phyloP scores from a whole-genome alignment of 2,797 vertebrate genomes.

The Anomalospiza imberbis region DNA sequence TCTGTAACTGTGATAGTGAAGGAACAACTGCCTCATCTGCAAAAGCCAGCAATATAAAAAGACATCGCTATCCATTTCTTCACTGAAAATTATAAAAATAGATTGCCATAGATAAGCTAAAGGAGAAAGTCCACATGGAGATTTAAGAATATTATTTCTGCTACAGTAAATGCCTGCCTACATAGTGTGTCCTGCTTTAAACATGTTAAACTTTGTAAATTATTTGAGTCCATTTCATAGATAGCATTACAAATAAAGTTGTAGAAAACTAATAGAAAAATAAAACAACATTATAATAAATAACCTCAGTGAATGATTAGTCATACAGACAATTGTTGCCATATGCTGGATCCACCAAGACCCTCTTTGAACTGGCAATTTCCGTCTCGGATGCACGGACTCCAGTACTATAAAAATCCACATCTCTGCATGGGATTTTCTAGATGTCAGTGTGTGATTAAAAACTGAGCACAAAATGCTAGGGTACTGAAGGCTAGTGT shows the following conservation, averaged over 20 bases:
- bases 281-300: neutral
- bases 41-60: neutral
- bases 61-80: neutral
- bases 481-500: neutral
- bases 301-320: neutral
- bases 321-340: neutral
- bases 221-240: neutral
- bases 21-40: neutral
- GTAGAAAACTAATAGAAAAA: neutral
- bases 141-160: neutral
- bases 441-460: neutral
- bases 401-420: neutral
- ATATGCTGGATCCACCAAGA: neutral
- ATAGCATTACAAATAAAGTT: neutral
- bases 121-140: neutral
- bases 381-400: rapidly evolving
- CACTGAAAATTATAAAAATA: neutral
- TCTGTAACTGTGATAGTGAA: neutral
- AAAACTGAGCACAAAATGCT: neutral
- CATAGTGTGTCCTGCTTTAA: neutral
- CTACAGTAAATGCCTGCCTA: neutral
- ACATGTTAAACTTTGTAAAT: neutral
- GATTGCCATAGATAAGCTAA: neutral
- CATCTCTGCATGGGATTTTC: neutral
- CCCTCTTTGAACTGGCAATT: neutral